These are phyloP conservation scores for Megamerina dolium DNA, from an alignment of 2,888 invertebrate species.

Conservation along the genomic window DNA sequence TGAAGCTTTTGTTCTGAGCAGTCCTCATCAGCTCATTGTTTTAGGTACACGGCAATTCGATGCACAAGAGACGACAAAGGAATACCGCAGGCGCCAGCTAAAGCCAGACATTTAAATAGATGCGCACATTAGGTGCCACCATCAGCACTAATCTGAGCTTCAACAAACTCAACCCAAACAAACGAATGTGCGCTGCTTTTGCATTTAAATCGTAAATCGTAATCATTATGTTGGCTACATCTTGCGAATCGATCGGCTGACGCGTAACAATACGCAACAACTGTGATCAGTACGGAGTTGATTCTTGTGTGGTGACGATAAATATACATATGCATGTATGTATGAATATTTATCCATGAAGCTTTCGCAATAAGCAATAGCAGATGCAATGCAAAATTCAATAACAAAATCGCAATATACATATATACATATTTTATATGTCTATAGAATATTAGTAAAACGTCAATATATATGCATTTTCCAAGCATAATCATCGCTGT, in stretches of 20 bases:
- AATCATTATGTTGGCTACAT: constrained; percentile 32
- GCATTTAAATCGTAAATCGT: constrained; percentile 48
- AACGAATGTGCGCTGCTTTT: constrained; percentile 24
- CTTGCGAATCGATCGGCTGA: constrained; percentile 21
- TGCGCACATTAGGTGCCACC: constrained; percentile 23
- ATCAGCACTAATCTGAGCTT: constrained; percentile 24
- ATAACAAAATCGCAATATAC: too few relatives aligned
- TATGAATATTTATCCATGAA: too few relatives aligned
- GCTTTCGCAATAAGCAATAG: too few relatives aligned
- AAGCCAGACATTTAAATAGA: constrained; percentile 28
- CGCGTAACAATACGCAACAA: constrained; percentile 15
- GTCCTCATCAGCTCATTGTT: too few relatives aligned
- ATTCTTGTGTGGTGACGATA: neutral
- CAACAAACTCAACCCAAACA: constrained; percentile 18
- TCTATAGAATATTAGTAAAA: too few relatives aligned
- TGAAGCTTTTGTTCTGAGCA: too few relatives aligned
- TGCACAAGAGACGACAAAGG: constrained; percentile 38
- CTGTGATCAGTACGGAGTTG: neutral
- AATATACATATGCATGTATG: neutral
- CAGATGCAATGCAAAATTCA: too few relatives aligned
- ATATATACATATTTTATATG: too few relatives aligned
- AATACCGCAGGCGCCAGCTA: constrained; percentile 47
- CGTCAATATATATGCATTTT: too few relatives aligned
- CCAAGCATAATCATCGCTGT: too few relatives aligned
- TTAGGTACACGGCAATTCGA: too few relatives aligned